A percentile compares a stretch with the other conserved stretches of the same genome.
phyloP scores from a whole-genome alignment of 2,113 vertebrate genomes.

The Cottus gobio region DNA sequence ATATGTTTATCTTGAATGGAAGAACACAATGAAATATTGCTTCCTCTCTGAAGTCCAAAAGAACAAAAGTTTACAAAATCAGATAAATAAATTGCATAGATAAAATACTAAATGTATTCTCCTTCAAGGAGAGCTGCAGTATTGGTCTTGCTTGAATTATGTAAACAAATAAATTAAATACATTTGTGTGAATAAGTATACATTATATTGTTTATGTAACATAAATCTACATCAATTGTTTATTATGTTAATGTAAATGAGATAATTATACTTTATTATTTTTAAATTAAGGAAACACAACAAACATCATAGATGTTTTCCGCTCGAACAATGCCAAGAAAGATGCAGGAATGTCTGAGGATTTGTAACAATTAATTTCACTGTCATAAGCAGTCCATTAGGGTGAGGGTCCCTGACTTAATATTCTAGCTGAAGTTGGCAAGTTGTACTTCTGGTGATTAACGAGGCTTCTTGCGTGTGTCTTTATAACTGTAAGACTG shows the following conservation, averaged over 20 bases:
- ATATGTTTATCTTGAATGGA: constrained; percentile 28
- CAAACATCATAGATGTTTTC: background rate
- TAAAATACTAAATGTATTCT: background rate
- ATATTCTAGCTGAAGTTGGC: constrained; percentile 10
- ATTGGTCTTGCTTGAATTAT: background rate
- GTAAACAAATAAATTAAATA: background rate
- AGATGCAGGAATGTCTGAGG: background rate
- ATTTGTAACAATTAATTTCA: constrained; percentile 18
- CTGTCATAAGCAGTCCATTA: constrained; percentile 19
- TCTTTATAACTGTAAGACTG: background rate
- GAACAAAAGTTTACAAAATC: background rate
- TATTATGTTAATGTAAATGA: background rate
- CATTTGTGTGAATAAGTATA: background rate
- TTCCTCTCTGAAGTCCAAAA: background rate
- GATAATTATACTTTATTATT: background rate
- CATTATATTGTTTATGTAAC: background rate
- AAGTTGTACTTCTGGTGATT: constrained; percentile 36
- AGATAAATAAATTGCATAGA: background rate
- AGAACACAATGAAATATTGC: background rate
- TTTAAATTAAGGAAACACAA: background rate
- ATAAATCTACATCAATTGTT: background rate
- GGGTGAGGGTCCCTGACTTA: constrained; percentile 3
- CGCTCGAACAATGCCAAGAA: background rate
- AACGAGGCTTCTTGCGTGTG: constrained; percentile 19
- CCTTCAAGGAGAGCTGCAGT: background rate